Conservation (phyloP, 2,113 vertebrate species). For the Pedetes capensis region DNA sequence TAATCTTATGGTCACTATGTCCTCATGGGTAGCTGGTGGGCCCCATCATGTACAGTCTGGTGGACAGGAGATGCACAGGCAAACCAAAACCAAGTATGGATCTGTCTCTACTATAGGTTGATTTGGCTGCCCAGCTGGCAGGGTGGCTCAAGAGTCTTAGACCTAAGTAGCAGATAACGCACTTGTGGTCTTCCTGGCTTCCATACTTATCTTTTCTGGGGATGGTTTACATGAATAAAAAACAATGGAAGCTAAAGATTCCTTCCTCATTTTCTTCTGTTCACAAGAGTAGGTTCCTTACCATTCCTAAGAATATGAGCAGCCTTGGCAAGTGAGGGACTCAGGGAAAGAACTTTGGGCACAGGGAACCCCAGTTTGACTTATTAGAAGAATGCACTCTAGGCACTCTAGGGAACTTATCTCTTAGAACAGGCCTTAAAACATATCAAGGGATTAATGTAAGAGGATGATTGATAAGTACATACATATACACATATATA, state of each 20-base stretch:
- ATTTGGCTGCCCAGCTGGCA: neutral
- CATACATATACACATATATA: too few relatives aligned
- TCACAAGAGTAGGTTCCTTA: neutral
- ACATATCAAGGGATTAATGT: neutral
- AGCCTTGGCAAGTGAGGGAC: neutral
- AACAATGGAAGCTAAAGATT: neutral
- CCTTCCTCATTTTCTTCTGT: neutral
- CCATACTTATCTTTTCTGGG: neutral
- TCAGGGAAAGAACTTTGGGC: neutral
- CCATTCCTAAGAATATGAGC: neutral
- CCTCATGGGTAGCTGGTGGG: neutral
- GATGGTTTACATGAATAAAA: neutral
- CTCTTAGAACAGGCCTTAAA: neutral
- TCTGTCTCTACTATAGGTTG: neutral
- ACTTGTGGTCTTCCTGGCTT: neutral
- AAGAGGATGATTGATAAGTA: conserved; percentile 29
- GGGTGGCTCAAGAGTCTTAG: neutral
- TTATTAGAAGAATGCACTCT: neutral
- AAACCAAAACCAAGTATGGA: neutral
- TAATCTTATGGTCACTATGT: neutral
- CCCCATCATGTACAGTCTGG: neutral
- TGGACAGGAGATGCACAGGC: neutral
- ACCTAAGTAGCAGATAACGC: neutral
- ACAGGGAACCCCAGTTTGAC: neutral
- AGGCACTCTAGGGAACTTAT: neutral